A percentile compares a stretch with the other conserved stretches of the same genome.
These are phyloP conservation scores for Pelosia muscerda DNA, from an alignment of 2,888 invertebrate genomes.

Conservation along the genomic window DNA sequence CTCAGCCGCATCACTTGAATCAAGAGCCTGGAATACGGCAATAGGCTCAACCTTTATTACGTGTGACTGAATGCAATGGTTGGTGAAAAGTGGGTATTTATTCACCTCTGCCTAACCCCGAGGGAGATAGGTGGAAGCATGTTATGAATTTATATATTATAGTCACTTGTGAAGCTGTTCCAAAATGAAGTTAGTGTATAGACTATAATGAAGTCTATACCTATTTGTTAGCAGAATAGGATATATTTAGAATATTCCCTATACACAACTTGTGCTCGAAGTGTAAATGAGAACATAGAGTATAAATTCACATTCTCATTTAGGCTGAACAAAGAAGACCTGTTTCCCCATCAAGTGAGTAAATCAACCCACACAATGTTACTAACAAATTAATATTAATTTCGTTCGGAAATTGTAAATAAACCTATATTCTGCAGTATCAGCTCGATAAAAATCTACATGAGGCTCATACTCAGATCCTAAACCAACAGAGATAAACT, in stretches of 20 bases:
- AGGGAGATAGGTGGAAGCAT: no score
- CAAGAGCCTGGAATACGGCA: no score
- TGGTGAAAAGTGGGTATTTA: no score
- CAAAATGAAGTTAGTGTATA: not conserved
- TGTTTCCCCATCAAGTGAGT: conserved; percentile 15
- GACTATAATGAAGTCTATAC: not conserved
- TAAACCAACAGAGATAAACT: conserved; percentile 33
- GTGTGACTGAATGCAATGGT: no score
- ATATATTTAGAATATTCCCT: not conserved
- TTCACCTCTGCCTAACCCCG: no score
- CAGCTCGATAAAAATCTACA: conserved; percentile 21
- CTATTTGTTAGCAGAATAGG: no score
- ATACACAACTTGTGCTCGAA: not conserved
- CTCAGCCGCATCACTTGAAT: no score
- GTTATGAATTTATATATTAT: no score
- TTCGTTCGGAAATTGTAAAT: conserved; percentile 11
- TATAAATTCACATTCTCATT: conserved; percentile 20
- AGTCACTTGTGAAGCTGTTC: not conserved
- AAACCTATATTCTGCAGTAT: conserved; percentile 16
- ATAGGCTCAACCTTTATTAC: no score
- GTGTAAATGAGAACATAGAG: not conserved
- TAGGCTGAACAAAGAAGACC: conserved; percentile 18
- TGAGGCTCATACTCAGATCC: conserved; percentile 19
- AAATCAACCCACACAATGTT: conserved; percentile 21
- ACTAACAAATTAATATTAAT: conserved; percentile 23